A percentile compares a stretch with the other conserved stretches of the same genome.
Conservation (phyloP, 2,888 invertebrate species). For the Ormyrus pomaceus region DNA sequence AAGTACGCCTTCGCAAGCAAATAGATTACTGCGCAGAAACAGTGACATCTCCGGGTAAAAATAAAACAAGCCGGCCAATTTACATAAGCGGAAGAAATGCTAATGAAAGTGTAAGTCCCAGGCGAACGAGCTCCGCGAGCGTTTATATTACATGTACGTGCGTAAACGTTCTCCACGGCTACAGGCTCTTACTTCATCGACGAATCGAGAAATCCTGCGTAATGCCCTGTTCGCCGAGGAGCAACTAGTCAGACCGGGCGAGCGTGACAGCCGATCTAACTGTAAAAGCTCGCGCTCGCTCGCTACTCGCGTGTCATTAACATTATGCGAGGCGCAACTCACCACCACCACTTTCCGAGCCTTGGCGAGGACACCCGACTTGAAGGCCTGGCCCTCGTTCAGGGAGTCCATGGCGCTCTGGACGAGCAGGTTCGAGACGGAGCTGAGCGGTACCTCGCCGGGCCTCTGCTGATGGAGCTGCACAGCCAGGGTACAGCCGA, state of each 20-base stretch:
- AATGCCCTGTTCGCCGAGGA: conserved; percentile 12
- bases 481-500: background rate
- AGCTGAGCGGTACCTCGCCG: conserved; percentile 60
- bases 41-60: background rate
- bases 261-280: background rate
- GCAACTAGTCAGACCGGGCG: background rate
- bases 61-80: background rate
- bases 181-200: conserved; percentile 46
- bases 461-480: conserved; percentile 34
- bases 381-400: conserved; percentile 66
- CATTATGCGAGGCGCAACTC: too few relatives aligned
- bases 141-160: background rate
- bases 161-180: background rate
- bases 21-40: too few relatives aligned
- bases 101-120: background rate
- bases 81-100: conserved; percentile 15
- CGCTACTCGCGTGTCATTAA: too few relatives aligned
- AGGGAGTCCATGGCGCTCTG: conserved; percentile 66
- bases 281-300: background rate
- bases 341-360: conserved; percentile 68
- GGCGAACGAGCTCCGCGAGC: background rate
- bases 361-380: conserved; percentile 66
- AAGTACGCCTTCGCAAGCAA: background rate
- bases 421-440: conserved; percentile 62
- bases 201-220: conserved; percentile 49